A percentile compares a stretch with the other conserved stretches of the same genome.
phyloP scores from a whole-genome alignment of 2,113 vertebrate species.

The Plestiodon gilberti region DNA sequence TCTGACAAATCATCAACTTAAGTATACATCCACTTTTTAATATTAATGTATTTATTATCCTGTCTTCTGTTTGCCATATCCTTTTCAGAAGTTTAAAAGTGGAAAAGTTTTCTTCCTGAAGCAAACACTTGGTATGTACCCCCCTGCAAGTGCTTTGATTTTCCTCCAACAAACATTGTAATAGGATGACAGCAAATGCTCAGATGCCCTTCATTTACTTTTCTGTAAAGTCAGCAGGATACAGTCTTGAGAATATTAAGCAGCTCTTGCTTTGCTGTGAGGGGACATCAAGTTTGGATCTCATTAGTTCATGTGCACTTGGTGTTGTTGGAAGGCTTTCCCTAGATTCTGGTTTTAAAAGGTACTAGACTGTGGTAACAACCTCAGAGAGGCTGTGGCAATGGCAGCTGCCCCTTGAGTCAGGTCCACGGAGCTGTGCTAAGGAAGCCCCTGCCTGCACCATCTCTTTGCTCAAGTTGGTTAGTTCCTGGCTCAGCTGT shows the following conservation, averaged over 20 bases:
- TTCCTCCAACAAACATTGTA: constrained; percentile 56
- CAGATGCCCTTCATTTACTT: constrained; percentile 64
- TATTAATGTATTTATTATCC: constrained; percentile 22
- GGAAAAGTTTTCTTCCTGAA: constrained; percentile 42
- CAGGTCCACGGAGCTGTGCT: not conserved
- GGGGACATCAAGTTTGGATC: not conserved
- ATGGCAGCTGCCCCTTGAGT: too few relatives aligned
- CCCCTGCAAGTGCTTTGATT: constrained; percentile 59
- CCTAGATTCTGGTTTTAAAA: not conserved
- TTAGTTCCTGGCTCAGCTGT: too few relatives aligned
- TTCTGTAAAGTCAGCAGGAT: constrained; percentile 59
- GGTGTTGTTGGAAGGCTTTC: not conserved
- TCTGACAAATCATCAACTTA: constrained; percentile 16
- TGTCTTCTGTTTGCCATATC: constrained; percentile 25
- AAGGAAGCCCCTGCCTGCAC: not conserved
- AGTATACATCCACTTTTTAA: constrained; percentile 26
- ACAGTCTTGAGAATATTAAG: constrained; percentile 58
- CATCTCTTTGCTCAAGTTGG: not conserved
- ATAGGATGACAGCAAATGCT: constrained; percentile 45
- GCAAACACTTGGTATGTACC: constrained; percentile 16
- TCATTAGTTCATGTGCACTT: constrained; percentile 2
- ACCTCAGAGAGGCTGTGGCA: not conserved
- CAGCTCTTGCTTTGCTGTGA: constrained; percentile 22
- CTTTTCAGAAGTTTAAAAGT: constrained; percentile 34
- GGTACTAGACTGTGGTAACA: not conserved